A percentile compares a stretch with the other conserved stretches of the same genome.
phyloP scores from a whole-genome alignment of 2,113 vertebrate genomes.

The Phaethornis superciliosus region DNA sequence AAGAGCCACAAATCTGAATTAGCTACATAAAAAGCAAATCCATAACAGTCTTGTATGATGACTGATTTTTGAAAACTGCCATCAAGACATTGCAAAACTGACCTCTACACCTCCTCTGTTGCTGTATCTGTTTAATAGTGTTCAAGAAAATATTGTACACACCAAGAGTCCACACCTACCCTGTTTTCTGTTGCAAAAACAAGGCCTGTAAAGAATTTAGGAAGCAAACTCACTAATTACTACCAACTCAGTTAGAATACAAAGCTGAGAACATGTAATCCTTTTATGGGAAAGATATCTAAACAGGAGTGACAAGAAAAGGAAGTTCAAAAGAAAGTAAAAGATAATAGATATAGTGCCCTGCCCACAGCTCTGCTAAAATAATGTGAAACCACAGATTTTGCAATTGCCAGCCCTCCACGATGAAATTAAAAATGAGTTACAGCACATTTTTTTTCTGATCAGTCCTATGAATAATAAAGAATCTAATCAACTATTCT shows the following conservation, averaged over 20 bases:
- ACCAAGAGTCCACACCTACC: not conserved
- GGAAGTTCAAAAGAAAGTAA: not conserved
- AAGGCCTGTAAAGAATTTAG: not conserved
- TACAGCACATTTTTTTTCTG: not conserved
- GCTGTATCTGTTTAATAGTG: not conserved
- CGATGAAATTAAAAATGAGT: not conserved
- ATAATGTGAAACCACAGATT: not conserved
- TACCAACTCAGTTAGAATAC: not conserved
- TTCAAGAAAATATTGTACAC: not conserved
- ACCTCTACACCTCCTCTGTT: not conserved
- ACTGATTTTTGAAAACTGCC: not conserved
- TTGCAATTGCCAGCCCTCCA: not conserved
- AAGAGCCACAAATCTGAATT: not conserved
- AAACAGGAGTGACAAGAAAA: not conserved
- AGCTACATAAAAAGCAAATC: not conserved
- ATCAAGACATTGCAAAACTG: not conserved
- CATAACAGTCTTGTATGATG: not conserved
- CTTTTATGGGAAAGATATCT: not conserved
- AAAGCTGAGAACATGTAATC: not conserved
- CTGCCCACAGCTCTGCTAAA: not conserved
- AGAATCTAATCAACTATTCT: not conserved
- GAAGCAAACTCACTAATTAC: not conserved
- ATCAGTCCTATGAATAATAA: not conserved
- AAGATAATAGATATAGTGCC: not conserved
- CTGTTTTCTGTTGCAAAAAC: not conserved